Percentiles rank a stretch among this genome's conserved stretches.
phyloP scores from a whole-genome alignment of 2,113 vertebrate species.

The Proterorhinus semilunaris region DNA sequence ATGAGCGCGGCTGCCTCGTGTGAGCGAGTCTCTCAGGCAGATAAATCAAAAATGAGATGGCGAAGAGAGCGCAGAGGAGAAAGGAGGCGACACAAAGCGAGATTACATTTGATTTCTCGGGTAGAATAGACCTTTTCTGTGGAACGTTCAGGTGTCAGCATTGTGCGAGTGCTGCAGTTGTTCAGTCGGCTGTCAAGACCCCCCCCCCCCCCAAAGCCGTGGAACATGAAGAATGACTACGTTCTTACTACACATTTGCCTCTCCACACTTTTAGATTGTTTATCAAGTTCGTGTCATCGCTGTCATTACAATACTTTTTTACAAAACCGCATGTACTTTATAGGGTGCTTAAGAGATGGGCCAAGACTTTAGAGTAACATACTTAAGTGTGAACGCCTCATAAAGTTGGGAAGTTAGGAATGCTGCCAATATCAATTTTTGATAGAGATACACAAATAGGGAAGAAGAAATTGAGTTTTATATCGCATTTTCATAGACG shows the following conservation, averaged over 20 bases:
- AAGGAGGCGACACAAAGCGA: constrained; percentile 14
- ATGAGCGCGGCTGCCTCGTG: constrained; percentile 18
- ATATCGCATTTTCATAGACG: not conserved
- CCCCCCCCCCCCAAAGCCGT: constrained; percentile 12
- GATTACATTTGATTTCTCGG: constrained; percentile 25
- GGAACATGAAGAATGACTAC: constrained; percentile 9
- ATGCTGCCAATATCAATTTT: not conserved
- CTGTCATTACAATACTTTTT: not conserved
- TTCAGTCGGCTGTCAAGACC: constrained; percentile 30
- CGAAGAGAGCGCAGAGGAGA: not conserved
- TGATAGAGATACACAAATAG: not conserved
- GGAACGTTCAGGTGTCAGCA: constrained; percentile 31
- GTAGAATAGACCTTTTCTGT: constrained; percentile 31
- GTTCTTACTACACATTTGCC: constrained; percentile 25
- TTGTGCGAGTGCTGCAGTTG: constrained; percentile 6
- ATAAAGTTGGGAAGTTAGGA: not conserved
- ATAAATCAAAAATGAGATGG: constrained; percentile 24
- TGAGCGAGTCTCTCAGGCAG: constrained; percentile 10
- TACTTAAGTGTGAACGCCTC: not conserved
- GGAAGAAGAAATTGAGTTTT: too few species aligned
- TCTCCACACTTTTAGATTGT: constrained; percentile 11
- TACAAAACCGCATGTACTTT: not conserved
- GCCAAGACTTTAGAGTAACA: not conserved
- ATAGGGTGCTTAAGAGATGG: not conserved
- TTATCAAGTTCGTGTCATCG: constrained; percentile 2